phyloP scores from a whole-genome alignment of 2,113 vertebrate genomes.

The Scomber colias region DNA sequence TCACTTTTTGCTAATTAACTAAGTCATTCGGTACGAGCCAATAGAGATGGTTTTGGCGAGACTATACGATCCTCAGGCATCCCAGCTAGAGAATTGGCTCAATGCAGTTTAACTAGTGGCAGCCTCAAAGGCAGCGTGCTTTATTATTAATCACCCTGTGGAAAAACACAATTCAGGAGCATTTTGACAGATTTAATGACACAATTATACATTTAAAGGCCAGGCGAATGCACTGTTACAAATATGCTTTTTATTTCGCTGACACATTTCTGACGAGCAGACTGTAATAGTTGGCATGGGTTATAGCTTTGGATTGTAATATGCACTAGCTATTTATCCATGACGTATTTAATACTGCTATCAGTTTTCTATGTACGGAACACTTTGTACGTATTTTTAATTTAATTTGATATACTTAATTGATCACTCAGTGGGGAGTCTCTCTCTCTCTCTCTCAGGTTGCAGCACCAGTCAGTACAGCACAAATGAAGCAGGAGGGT shows the following conservation, averaged over 20 bases:
- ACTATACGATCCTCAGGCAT: slow-evolving; percentile 58
- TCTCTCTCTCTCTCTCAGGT: background rate
- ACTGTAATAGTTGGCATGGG: slow-evolving; percentile 17
- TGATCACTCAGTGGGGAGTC: background rate
- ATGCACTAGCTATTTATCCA: slow-evolving; percentile 29
- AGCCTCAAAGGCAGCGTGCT: slow-evolving; percentile 54
- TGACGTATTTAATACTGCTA: slow-evolving; percentile 22
- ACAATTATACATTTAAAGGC: slow-evolving; percentile 57
- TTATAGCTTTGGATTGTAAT: slow-evolving; percentile 29
- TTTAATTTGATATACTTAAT: slow-evolving; percentile 33
- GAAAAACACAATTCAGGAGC: slow-evolving; percentile 58
- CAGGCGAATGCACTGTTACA: slow-evolving; percentile 45
- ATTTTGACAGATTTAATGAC: slow-evolving; percentile 66
- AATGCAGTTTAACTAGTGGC: slow-evolving; percentile 41
- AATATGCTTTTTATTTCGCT: slow-evolving; percentile 42
- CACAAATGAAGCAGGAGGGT: slow-evolving; percentile 28
- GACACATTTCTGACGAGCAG: slow-evolving; percentile 40
- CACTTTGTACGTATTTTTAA: slow-evolving; percentile 29
- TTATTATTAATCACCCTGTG: slow-evolving; percentile 66
- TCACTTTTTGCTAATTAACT: slow-evolving; percentile 73
- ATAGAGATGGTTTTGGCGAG: slow-evolving; percentile 65
- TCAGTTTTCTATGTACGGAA: slow-evolving; percentile 18
- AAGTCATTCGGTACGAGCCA: slow-evolving; percentile 58
- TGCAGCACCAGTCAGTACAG: slow-evolving; percentile 16
- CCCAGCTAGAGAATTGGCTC: slow-evolving; percentile 54